phyloP scores from a whole-genome alignment of 2,113 vertebrate species.

The Menura novaehollandiae region DNA sequence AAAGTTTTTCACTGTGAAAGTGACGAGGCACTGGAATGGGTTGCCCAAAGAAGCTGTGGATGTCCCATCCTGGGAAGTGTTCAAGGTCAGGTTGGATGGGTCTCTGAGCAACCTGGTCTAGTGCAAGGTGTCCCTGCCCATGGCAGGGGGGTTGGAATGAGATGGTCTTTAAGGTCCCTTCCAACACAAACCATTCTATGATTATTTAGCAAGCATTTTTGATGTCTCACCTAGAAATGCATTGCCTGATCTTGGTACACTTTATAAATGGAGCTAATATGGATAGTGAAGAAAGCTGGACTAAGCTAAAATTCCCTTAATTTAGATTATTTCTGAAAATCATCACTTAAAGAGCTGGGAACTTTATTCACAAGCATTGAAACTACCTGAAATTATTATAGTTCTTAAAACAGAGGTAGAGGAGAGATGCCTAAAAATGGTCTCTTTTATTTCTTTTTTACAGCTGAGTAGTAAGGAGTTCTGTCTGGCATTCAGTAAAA shows the following conservation, averaged over 20 bases:
- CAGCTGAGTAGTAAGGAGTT: not conserved
- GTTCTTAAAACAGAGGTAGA: not conserved
- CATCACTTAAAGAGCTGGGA: not conserved
- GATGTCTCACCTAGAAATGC: not conserved
- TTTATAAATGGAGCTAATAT: not conserved
- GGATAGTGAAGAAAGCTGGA: not conserved
- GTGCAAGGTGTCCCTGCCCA: not conserved
- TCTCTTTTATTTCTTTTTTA: not conserved
- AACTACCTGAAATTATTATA: not conserved
- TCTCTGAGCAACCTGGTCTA: not conserved
- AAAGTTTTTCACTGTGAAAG: not conserved
- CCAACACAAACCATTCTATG: not conserved
- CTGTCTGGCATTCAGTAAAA: not conserved
- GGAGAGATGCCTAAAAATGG: not conserved
- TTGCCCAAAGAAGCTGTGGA: not conserved
- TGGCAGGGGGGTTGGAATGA: fast-evolving
- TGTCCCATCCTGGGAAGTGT: fast-evolving
- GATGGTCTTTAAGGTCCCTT: not conserved
- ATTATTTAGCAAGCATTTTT: not conserved
- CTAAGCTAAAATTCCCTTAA: not conserved
- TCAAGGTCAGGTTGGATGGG: not conserved
- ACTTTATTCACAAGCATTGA: not conserved
- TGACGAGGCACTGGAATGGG: not conserved
- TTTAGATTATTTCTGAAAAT: not conserved
- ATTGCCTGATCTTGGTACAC: not conserved